Evolutionary conservation across 2,888 invertebrate species (phyloP).

Genomic region (Scaptomyza tumidula): DNA sequence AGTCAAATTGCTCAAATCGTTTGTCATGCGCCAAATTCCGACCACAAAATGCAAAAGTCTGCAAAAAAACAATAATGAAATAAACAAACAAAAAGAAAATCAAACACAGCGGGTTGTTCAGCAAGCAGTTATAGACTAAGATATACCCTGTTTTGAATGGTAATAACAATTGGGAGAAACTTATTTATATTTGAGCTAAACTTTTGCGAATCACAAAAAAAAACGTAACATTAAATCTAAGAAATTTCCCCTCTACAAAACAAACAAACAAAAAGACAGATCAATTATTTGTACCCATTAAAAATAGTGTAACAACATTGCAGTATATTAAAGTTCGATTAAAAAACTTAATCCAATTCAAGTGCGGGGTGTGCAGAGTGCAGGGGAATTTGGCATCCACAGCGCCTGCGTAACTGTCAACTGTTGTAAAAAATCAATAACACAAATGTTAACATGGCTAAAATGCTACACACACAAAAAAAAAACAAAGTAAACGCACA

Average conservation of each 20-base stretch:
- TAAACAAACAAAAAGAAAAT: not conserved
- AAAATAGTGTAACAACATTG: not conserved
- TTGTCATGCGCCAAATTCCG: conserved; percentile 63
- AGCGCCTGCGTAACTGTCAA: conserved; percentile 76
- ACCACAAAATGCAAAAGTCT: conserved; percentile 46
- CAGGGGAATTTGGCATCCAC: conserved; percentile 20
- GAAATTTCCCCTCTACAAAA: not conserved
- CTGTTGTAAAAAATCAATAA: conserved; percentile 76
- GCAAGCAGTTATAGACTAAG: not conserved
- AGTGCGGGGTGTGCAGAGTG: not conserved
- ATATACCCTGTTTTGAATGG: conserved; percentile 11
- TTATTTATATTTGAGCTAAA: no score
- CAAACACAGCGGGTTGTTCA: not conserved
- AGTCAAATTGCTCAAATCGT: conserved; percentile 73
- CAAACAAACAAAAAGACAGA: no score
- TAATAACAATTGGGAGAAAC: no score
- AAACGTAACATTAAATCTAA: not conserved
- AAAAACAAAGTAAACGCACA: conserved; percentile 4
- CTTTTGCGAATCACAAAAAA: not conserved
- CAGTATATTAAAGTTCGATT: conserved; percentile 38
- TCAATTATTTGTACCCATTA: not conserved
- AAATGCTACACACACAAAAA: conserved; percentile 20
- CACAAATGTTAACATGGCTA: conserved; percentile 75
- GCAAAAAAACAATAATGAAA: conserved; percentile 6
- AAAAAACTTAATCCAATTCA: conserved; percentile 29